Percentiles rank a stretch among this genome's conserved stretches.
phyloP scores from a whole-genome alignment of 2,888 invertebrate species.

The Catocala nupta region DNA sequence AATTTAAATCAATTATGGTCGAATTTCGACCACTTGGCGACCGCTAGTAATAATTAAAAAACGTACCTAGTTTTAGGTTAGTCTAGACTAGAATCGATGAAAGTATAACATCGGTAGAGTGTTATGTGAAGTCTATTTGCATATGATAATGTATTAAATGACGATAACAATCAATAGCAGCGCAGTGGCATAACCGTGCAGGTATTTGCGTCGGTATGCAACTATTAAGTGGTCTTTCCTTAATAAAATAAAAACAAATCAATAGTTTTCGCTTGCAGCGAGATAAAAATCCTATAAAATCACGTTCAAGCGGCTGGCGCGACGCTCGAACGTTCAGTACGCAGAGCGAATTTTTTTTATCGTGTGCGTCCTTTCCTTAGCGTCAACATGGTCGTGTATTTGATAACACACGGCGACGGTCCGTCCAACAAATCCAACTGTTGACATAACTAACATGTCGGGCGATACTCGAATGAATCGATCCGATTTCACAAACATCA shows the following conservation, averaged over 20 bases:
- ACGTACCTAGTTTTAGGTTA: not conserved
- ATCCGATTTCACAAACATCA: conserved; percentile 65
- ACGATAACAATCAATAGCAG: conserved; percentile 10
- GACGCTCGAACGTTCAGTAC: conserved; percentile 32
- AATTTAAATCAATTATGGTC: too few species aligned
- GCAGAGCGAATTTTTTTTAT: conserved; percentile 63
- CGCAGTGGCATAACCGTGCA: conserved; percentile 24
- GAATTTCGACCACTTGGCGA: too few species aligned
- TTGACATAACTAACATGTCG: conserved; percentile 71
- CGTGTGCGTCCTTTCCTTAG: conserved; percentile 62
- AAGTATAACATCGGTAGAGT: not conserved
- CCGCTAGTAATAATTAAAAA: not conserved
- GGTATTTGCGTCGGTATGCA: conserved; percentile 42
- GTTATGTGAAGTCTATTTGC: not conserved
- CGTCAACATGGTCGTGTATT: conserved; percentile 73
- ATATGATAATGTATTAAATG: not conserved
- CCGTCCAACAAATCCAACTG: conserved; percentile 61
- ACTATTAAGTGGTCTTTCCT: conserved; percentile 30
- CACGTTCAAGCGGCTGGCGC: conserved; percentile 59
- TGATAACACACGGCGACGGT: conserved; percentile 71
- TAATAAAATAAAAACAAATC: conserved; percentile 57
- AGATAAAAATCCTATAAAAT: conserved; percentile 82
- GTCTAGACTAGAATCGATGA: not conserved
- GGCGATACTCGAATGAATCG: conserved; percentile 60
- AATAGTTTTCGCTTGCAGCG: conserved; percentile 51